These are phyloP conservation scores for Calliphora vomitoria DNA, from an alignment of 2,888 invertebrate species.

Conservation along the genomic window DNA sequence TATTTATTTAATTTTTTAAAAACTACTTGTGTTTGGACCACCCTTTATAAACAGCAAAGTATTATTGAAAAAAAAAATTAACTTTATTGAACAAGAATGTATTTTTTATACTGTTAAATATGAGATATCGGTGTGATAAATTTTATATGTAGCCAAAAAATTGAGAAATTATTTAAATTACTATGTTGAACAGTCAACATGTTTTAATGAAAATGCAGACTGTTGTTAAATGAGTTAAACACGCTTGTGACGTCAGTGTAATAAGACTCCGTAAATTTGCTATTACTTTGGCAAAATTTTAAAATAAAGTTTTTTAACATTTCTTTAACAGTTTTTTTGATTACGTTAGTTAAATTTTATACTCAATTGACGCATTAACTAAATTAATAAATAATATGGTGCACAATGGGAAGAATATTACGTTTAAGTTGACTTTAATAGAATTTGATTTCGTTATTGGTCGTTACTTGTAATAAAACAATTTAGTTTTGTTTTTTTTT, in stretches of 20 bases:
- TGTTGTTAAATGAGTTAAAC: not conserved
- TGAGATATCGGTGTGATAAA: no score
- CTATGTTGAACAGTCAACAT: not conserved
- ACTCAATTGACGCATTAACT: not conserved
- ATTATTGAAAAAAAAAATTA: no score
- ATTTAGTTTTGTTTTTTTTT: slow-evolving; percentile 28
- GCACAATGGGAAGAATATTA: not conserved
- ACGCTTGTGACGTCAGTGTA: slow-evolving; percentile 1
- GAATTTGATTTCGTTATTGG: not conserved
- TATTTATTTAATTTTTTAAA: no score
- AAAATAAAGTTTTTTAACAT: not conserved
- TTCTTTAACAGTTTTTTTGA: not conserved
- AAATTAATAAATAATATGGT: not conserved
- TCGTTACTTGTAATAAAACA: not conserved
- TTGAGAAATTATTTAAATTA: slow-evolving; percentile 11
- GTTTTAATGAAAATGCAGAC: not conserved
- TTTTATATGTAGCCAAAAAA: no score
- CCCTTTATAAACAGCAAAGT: no score
- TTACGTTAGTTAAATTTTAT: slow-evolving; percentile 2
- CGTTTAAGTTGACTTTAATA: not conserved
- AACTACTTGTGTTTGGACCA: no score
- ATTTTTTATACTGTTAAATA: no score
- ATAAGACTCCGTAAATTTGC: not conserved
- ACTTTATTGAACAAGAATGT: no score
- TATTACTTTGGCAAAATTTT: no score